Evolutionary conservation across 2,113 vertebrate genomes (phyloP).

Genomic region (Lepus europaeus): DNA sequence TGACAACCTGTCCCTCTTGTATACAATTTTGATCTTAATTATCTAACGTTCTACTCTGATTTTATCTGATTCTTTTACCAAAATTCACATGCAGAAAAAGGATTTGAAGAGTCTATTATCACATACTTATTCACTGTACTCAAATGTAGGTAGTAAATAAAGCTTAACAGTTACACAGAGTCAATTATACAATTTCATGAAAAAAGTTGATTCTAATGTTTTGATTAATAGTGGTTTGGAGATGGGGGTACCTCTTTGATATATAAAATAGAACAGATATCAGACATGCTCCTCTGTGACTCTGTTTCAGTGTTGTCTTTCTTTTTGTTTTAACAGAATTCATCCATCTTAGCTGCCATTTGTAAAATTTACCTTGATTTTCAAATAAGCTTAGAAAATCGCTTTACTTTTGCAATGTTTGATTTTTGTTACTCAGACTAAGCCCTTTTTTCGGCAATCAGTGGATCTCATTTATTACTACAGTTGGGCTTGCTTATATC

Average conservation of each 20-base stretch:
- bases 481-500: neutral
- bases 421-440: neutral
- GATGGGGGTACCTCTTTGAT: neutral
- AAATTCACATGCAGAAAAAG: neutral
- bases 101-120: neutral
- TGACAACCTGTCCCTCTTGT: neutral
- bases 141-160: neutral
- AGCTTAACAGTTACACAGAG: neutral
- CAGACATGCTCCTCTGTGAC: neutral
- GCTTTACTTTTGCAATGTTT: neutral
- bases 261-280: neutral
- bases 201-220: neutral
- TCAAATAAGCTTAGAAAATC: neutral
- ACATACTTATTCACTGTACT: neutral
- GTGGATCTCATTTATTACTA: neutral
- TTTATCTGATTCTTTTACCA: neutral
- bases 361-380: neutral
- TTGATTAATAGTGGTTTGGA: neutral
- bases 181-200: neutral
- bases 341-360: neutral
- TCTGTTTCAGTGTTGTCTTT: neutral
- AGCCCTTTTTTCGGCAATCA: neutral
- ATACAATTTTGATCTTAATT: neutral
- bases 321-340: neutral
- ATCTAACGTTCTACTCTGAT: neutral